These are phyloP conservation scores for Isichthys henryi DNA, from an alignment of 2,113 vertebrate species.

Conservation along the genomic window DNA sequence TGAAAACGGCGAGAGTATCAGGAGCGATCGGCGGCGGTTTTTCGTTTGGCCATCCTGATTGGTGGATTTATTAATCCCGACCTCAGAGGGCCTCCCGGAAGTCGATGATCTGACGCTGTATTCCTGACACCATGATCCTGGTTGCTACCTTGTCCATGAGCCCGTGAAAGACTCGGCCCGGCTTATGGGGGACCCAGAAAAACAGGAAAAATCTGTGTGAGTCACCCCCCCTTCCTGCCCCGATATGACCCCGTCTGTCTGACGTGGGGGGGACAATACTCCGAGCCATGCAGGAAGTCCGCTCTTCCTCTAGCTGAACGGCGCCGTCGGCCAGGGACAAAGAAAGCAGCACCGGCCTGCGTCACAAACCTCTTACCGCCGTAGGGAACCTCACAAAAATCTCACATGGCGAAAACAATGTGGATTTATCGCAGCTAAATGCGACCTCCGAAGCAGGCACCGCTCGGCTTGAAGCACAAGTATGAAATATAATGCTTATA, in stretches of 20 bases:
- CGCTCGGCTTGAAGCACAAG: not conserved
- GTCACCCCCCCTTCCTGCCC: conserved; percentile 56
- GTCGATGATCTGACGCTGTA: not conserved
- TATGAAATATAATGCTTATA: not conserved
- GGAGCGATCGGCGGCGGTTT: not conserved
- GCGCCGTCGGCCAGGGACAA: conserved; percentile 24
- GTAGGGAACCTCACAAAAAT: not conserved
- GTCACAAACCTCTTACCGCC: conserved; percentile 25
- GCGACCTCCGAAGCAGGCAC: not conserved
- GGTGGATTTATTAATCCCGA: not conserved
- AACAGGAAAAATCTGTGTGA: conserved; percentile 86
- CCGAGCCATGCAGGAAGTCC: conserved; percentile 56
- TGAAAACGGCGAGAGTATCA: not conserved
- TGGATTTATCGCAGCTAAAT: not conserved
- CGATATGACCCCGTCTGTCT: conserved; percentile 41
- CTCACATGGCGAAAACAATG: not conserved
- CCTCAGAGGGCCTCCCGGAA: not conserved
- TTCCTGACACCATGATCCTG: not conserved
- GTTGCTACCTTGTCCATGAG: not conserved
- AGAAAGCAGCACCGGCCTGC: conserved; percentile 18
- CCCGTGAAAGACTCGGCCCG: not conserved
- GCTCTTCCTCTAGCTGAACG: conserved; percentile 45
- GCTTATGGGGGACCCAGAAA: conserved; percentile 60
- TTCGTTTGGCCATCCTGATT: not conserved
- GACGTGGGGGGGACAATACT: conserved; percentile 67